Evolutionary conservation across 2,888 invertebrate genomes (phyloP), one percentile per base, ranked within the genome.

Genomic region (Orthosia cruda): DNA sequence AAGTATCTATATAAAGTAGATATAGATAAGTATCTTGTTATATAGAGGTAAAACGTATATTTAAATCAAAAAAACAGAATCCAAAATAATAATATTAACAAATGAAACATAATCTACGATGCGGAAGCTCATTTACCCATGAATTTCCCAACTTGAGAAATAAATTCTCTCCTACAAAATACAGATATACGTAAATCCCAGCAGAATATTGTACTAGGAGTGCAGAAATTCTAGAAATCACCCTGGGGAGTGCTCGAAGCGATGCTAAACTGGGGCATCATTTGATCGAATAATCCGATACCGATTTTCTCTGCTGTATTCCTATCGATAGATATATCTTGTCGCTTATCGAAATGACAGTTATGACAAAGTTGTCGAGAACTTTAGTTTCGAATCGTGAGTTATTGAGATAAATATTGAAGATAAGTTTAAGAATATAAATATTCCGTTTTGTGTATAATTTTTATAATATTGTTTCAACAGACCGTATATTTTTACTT

Each of bases 241-340:
- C 82, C 62, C 79, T 49, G 15, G 81, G 68, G 82, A 82, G 54
- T 49, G 55, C 62, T 64, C 26, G 66, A 20, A 71, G 78, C 69
- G 66, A 59, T 47, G n/a, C n/a, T n/a, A n/a, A n/a, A n/a, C n/a
- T n/a, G n/a, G n/a, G n/a, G n/a, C n/a, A n/a, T n/a, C n/a, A 84
- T 84, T 86, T 77, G 71, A 85, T 80, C 80, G 65, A 74, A 85
- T 81, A 75, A 81, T 78, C 73, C n/a, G n/a, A 70, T 55, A 66
- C 63, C 75, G 67, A 71, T 87, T 75, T 79, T 32, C 72, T 64
- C 71, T 4, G 52, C 73, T 32, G 49, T 58, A 49, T 12, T 32
- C 32, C 32, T 32, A 18, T 59, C 47, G 9, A 77, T 32, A 7
- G 50, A 58, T 52, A 66, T 66, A 80, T 65, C 69, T 75, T 50